Evolutionary conservation across 2,888 invertebrate species (phyloP), one percentile per base, ranked within the genome.

Genomic region (Panopea generosa): DNA sequence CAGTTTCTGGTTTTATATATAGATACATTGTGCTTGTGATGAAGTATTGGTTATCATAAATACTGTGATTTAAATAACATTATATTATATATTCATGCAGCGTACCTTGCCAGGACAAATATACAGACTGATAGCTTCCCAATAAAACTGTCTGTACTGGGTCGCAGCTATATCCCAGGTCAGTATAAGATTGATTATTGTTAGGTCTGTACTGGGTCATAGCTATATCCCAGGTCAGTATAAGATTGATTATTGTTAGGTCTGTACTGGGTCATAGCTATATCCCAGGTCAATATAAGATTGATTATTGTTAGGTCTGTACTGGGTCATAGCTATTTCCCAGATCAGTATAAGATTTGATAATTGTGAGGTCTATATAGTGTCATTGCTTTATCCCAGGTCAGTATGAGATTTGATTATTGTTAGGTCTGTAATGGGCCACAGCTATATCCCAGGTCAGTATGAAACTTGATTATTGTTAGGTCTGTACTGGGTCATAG

Each of bases 181-280:
- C 18, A 40, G 26, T 56, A 29, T 43, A 57, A 29, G 26, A 56
- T 26, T 43, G 22, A 24, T 63, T 24, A 29, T 18, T 18, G 9
- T 49, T n/a, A 38, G 33, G 59, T 78, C 74, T 53, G 61, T 38
- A 20, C 63, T 78, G 49, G 78, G 78, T 18, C 67, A 71, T 43
- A 33, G 65, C 45, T 78, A 78, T 29, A 43, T 24, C n/a, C 71
- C 78, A 47, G 62, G 68, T 59, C 18, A 40, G 26, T 56, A 29
- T 43, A 57, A 29, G 26, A 56, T 26, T 43, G 22, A 24, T 63
- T 24, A 29, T 18, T 18, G 9, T 49, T n/a, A 38, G 33, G 59
- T 78, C 74, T 53, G 61, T 38, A 20, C 63, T 78, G 49, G 78
- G 78, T 18, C 67, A 71, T 43, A 33, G 65, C 45, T 78, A 78